Evolutionary conservation across 2,113 vertebrate species (phyloP).

Genomic region (Nannospalax galili): DNA sequence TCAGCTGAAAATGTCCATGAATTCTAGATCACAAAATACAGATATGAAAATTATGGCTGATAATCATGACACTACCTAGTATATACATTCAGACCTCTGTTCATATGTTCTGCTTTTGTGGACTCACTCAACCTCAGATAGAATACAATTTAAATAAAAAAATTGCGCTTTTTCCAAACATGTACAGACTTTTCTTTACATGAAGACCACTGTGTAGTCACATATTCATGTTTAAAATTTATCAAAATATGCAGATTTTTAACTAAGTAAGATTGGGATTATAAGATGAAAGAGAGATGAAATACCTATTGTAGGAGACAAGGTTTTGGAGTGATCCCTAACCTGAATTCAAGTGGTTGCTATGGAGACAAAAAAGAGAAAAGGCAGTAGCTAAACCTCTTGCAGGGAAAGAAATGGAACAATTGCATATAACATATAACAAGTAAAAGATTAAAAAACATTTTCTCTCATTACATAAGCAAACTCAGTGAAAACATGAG

Average conservation of each 20-base stretch:
- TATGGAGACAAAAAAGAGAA: slow-evolving; percentile 57
- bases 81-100: not conserved
- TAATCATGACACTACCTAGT: not conserved
- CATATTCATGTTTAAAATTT: not conserved
- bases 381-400: not conserved
- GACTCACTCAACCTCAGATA: not conserved
- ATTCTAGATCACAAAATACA: not conserved
- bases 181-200: not conserved
- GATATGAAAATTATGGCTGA: not conserved
- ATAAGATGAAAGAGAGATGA: not conserved
- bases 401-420: not conserved
- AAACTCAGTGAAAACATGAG: not conserved
- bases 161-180: not conserved
- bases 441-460: not conserved
- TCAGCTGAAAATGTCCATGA: not conserved
- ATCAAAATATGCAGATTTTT: not conserved
- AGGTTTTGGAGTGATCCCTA: not conserved
- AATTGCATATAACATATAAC: not conserved
- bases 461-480: not conserved
- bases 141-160: not conserved
- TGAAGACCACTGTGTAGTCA: not conserved
- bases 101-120: not conserved
- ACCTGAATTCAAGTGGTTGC: slow-evolving; percentile 65
- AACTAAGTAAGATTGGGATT: not conserved
- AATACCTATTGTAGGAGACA: not conserved